Evolutionary conservation across 2,797 vertebrate genomes (phyloP).

Genomic region (Sebastes umbrosus): DNA sequence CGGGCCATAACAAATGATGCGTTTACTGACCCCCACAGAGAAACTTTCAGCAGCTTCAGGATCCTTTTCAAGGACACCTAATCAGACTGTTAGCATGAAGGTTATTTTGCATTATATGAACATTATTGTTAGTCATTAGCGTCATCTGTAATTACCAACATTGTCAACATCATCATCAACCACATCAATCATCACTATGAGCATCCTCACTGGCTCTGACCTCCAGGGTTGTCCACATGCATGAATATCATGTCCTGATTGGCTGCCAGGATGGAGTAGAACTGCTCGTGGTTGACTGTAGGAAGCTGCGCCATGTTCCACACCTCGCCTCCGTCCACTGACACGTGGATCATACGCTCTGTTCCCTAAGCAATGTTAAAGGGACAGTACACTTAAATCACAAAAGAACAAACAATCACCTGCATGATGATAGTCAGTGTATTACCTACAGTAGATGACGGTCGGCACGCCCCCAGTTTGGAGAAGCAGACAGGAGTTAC

Average conservation of each 20-base stretch:
- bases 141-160: not conserved
- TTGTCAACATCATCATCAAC: not conserved
- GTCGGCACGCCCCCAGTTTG: too few species aligned
- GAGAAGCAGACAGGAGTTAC: too few species aligned
- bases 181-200: not conserved
- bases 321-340: constrained; percentile 87
- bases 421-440: not conserved
- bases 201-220: constrained; percentile 71
- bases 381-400: not conserved
- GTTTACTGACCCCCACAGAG: not conserved
- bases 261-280: constrained; percentile 93
- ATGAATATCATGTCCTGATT: constrained; percentile 95
- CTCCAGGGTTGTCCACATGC: constrained; percentile 94
- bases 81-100: not conserved
- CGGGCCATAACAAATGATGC: too few species aligned
- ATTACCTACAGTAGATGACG: too few species aligned
- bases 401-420: not conserved
- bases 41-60: not conserved
- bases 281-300: constrained; percentile 91
- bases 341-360: constrained; percentile 90
- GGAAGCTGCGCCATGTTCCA: constrained; percentile 97
- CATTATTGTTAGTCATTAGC: not conserved
- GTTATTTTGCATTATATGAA: not conserved
- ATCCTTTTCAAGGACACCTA: not conserved
- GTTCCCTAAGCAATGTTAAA: constrained; percentile 68